Conservation (phyloP, 2,113 vertebrate species). For the Diglossa brunneiventris region DNA sequence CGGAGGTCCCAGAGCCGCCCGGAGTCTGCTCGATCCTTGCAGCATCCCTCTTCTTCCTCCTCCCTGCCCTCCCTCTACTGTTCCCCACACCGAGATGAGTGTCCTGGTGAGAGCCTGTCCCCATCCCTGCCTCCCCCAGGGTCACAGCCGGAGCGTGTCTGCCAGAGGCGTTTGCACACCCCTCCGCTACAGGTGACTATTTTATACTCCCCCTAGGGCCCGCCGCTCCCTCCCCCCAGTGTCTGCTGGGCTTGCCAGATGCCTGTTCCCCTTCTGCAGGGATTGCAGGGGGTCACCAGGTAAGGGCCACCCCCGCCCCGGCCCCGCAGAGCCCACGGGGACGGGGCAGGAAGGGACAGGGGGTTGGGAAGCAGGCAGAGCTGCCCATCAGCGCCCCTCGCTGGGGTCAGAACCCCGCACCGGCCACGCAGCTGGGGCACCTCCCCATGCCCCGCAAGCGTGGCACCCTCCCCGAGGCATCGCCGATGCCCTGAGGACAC, state of each 20-base stretch:
- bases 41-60: background rate
- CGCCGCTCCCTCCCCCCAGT: conserved; percentile 66
- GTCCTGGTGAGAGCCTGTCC: background rate
- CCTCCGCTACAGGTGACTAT: conserved; percentile 55
- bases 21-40: background rate
- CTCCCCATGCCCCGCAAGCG: background rate
- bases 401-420: background rate
- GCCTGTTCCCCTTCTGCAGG: conserved; percentile 66
- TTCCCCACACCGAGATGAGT: background rate
- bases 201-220: conserved; percentile 72
- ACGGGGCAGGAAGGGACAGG: background rate
- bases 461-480: background rate
- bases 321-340: conserved; percentile 10
- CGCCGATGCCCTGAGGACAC: background rate
- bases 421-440: background rate
- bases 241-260: conserved; percentile 67
- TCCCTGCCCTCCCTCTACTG: background rate
- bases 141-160: background rate
- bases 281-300: conserved; percentile 70
- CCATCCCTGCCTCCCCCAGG: background rate
- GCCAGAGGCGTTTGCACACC: background rate
- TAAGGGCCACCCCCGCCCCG: conserved; percentile 53
- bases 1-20: background rate
- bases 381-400: background rate
- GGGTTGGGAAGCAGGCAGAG: conserved; percentile 36